These are phyloP conservation scores for Diabrotica virgifera DNA, from an alignment of 1,140 invertebrate species.

Conservation along the genomic window DNA sequence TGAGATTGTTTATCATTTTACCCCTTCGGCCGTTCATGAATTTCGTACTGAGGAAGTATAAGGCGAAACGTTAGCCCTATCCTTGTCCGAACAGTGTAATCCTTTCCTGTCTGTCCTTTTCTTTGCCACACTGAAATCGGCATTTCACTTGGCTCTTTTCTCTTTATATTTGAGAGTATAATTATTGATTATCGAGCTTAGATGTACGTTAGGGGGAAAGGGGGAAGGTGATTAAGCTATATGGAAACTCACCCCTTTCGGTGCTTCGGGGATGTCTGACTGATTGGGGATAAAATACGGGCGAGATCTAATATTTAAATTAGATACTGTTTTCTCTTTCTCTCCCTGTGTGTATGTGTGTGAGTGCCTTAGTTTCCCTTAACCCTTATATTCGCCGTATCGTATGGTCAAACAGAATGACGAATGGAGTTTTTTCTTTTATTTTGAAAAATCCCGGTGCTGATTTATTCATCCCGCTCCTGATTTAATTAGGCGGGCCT, in stretches of 20 bases:
- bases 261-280: conserved; percentile 27
- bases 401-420: conserved; percentile 9
- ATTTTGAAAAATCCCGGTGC: conserved; percentile 13
- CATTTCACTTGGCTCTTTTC: conserved; percentile 31
- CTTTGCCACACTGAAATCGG: conserved; percentile 27
- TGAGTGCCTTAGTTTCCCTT: conserved; percentile 21
- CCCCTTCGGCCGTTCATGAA: not conserved
- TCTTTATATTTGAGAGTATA: conserved; percentile 38
- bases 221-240: conserved; percentile 34
- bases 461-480: conserved; percentile 13
- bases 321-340: conserved; percentile 20
- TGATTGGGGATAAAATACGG: conserved; percentile 31
- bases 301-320: conserved; percentile 30
- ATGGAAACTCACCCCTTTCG: conserved; percentile 39
- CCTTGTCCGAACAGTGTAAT: conserved; percentile 3
- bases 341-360: conserved; percentile 17
- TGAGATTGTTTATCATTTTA: too few species aligned
- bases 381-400: conserved; percentile 12
- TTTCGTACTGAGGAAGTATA: conserved; percentile 17
- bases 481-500: conserved; percentile 10
- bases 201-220: conserved; percentile 27
- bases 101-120: conserved; percentile 26
- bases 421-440: conserved; percentile 14
- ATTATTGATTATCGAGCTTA: conserved; percentile 39
- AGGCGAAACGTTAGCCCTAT: conserved; percentile 10